Conservation (phyloP, 2,888 invertebrate species). For the Microctonus brassicae region DNA sequence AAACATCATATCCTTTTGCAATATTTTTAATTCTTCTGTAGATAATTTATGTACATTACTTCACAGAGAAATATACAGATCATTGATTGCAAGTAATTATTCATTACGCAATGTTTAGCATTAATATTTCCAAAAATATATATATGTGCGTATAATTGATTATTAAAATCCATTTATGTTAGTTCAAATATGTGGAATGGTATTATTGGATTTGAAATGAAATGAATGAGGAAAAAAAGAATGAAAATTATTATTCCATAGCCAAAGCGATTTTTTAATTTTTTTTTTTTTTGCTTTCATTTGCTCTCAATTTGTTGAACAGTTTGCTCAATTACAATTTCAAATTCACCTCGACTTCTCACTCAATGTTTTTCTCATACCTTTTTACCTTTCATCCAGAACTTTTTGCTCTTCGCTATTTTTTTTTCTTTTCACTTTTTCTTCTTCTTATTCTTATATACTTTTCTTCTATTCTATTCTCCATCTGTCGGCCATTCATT, state of each 20-base stretch:
- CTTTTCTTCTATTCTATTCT: conserved; percentile 17
- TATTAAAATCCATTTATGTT: background rate
- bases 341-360: conserved; percentile 7
- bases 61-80: background rate
- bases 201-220: too few species aligned
- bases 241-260: background rate
- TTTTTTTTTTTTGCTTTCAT: background rate
- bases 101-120: background rate
- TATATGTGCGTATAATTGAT: background rate
- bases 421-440: background rate
- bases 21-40: too few species aligned
- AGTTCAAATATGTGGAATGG: too few species aligned
- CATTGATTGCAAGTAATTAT: background rate
- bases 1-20: too few species aligned
- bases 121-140: background rate
- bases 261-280: background rate
- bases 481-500: conserved; percentile 37
- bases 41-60: background rate
- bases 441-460: background rate
- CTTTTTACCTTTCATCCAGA: background rate
- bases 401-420: conserved; percentile 5
- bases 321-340: conserved; percentile 43
- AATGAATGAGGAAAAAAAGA: background rate
- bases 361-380: background rate
- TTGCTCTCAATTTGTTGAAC: conserved; percentile 22